Evolutionary conservation across 1,140 invertebrate genomes (phyloP), one percentile per base, ranked within the genome.

Genomic region (Drosophila tristis): DNA sequence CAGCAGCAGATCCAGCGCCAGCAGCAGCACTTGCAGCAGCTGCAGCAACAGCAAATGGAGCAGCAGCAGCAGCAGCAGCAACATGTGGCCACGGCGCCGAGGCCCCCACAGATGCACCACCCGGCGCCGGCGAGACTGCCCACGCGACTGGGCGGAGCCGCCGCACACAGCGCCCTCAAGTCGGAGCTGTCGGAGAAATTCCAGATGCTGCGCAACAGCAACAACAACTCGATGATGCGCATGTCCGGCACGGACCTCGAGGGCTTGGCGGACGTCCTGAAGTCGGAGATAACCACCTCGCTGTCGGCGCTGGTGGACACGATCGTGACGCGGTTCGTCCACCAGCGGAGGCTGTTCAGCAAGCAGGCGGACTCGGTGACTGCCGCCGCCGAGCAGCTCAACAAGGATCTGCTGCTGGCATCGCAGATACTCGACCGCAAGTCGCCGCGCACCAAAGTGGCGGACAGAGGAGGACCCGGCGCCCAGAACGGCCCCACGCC

Each of bases 221-320:
- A 93, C 74, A 93, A 94, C 20, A 93, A 92, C 71, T 94, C 94
- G 1, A 92, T 94, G 50, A 94, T 94, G 58, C 93, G 95, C 31
- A 94, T 95, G 70, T 95, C 95, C 0, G 95, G 95, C 25, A 93
- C 95, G 13, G 97, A 98, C 89, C 93, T 98, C 2, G 97, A 98
- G 92, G 96, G 96, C 51, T 93, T 98, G 47, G 96, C 97, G 5
- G 97, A 98, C 78, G 95, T 96, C 48, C 94, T 98, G 2, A 98
- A 98, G 93, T 95, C 95, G 42, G 97, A 98, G 93, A 96, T 98
- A 62, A 96, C 96, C 13, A 95, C 96, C 56, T 97, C 96, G 5
- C 91, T 98, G 47, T 95, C 95, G 5, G 96, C 95, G 63, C 93
- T 98, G n/a, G 97, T 98, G 65, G 98, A 98, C 92, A 96, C 95